These are phyloP conservation scores for Dinoponera quadriceps DNA, from an alignment of 1,140 invertebrate genomes.

Conservation along the genomic window DNA sequence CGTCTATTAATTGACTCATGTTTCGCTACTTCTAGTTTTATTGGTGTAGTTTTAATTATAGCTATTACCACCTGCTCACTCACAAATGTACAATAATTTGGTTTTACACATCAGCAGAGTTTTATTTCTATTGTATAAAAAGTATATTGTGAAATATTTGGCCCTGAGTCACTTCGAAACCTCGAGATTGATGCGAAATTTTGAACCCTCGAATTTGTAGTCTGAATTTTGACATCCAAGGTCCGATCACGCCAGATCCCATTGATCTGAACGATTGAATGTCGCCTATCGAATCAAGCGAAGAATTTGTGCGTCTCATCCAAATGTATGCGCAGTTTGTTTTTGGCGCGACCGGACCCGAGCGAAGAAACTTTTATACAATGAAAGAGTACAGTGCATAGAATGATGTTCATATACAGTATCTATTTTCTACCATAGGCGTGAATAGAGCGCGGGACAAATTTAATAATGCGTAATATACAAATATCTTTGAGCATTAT, in stretches of 20 bases:
- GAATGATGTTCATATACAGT: conserved; percentile 3
- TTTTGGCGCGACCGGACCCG: conserved; percentile 7
- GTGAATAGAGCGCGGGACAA: conserved; percentile 17
- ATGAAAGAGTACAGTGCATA: not conserved
- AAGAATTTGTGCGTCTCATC: too few relatives aligned
- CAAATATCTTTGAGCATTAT: conserved; percentile 9
- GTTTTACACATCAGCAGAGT: conserved; percentile 42
- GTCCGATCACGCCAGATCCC: not conserved
- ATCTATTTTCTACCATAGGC: conserved; percentile 30
- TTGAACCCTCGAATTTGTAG: conserved; percentile 25
- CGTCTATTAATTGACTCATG: conserved; percentile 24
- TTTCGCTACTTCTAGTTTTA: conserved; percentile 39
- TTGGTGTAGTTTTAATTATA: conserved; percentile 46
- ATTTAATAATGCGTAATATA: conserved; percentile 8
- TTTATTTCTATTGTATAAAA: conserved; percentile 61
- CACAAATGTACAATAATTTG: conserved; percentile 38
- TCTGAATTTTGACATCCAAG: conserved; percentile 8
- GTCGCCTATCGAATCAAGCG: not conserved
- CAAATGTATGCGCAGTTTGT: too few relatives aligned
- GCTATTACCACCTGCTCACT: not conserved
- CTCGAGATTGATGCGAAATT: conserved; percentile 26
- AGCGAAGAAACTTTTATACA: not conserved
- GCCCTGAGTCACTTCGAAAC: conserved; percentile 60
- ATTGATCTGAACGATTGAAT: not conserved
- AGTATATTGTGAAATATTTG: conserved; percentile 44